Evolutionary conservation across 2,797 vertebrate genomes (phyloP).

Genomic region (Gephyroberyx darwinii): DNA sequence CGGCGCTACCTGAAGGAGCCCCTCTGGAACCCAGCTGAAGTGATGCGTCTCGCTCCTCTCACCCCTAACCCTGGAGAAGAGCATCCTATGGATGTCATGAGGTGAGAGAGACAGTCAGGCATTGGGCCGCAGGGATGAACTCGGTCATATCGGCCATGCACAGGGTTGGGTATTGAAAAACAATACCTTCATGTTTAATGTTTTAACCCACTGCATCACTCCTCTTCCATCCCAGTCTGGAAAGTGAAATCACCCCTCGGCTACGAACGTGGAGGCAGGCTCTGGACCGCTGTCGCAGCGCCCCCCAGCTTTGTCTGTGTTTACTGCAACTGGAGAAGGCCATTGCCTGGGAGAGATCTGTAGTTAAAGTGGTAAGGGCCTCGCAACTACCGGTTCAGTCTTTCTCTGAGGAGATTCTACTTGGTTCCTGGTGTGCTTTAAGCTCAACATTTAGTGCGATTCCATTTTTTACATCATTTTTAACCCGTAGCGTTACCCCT

Average conservation of each 20-base stretch:
- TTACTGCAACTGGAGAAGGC: conserved; percentile 92
- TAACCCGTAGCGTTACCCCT: background rate
- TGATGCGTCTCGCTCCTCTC: conserved; percentile 86
- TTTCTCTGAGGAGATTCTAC: background rate
- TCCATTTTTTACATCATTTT: background rate
- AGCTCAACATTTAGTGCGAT: background rate
- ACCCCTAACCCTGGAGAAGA: conserved; percentile 81
- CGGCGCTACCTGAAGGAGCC: conserved; percentile 94
- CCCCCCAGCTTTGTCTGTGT: conserved; percentile 91
- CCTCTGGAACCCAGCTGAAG: conserved; percentile 90
- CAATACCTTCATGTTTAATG: background rate
- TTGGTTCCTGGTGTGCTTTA: background rate
- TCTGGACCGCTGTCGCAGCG: conserved; percentile 90
- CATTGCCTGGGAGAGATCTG: conserved; percentile 95
- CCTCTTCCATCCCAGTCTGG: conserved; percentile 68
- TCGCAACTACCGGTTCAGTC: background rate
- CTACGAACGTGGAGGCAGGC: conserved; percentile 92
- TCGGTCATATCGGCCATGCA: background rate
- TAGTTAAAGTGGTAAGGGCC: conserved; percentile 91
- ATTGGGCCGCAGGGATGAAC: background rate
- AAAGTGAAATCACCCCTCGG: conserved; percentile 93
- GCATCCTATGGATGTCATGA: conserved; percentile 78
- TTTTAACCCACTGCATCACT: background rate
- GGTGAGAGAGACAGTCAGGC: conserved; percentile 55
- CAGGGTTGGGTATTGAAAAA: too few relatives aligned